Evolutionary conservation across 2,797 vertebrate species (phyloP).

Genomic region (Coluber constrictor): DNA sequence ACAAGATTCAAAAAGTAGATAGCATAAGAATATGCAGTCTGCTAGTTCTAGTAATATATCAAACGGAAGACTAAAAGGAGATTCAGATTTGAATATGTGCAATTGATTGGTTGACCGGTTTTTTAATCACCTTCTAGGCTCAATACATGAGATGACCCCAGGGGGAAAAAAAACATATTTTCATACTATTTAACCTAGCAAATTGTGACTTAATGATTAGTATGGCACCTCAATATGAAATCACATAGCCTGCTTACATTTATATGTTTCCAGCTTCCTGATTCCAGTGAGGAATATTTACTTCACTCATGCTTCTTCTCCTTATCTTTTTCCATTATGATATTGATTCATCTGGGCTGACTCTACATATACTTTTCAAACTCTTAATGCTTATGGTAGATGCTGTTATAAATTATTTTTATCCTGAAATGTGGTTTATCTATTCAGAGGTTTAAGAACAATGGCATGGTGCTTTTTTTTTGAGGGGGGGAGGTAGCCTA

Average conservation of each 20-base stretch:
- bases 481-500: too few species aligned
- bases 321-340: background rate
- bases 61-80: too few species aligned
- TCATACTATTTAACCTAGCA: background rate
- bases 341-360: too few species aligned
- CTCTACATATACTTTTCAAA: background rate
- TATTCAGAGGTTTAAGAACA: background rate
- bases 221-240: background rate
- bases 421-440: background rate
- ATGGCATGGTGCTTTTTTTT: background rate
- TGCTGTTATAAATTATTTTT: background rate
- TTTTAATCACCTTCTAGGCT: background rate
- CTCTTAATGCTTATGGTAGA: background rate
- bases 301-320: background rate
- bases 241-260: background rate
- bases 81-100: background rate
- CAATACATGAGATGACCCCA: background rate
- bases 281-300: background rate
- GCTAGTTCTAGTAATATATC: background rate
- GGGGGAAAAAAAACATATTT: background rate
- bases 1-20: background rate
- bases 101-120: background rate
- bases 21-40: background rate
- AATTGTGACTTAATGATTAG: background rate
- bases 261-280: background rate